Evolutionary conservation across 2,113 vertebrate genomes (phyloP), one percentile per base, ranked within the genome.

Genomic region (Kryptolebias marmoratus): DNA sequence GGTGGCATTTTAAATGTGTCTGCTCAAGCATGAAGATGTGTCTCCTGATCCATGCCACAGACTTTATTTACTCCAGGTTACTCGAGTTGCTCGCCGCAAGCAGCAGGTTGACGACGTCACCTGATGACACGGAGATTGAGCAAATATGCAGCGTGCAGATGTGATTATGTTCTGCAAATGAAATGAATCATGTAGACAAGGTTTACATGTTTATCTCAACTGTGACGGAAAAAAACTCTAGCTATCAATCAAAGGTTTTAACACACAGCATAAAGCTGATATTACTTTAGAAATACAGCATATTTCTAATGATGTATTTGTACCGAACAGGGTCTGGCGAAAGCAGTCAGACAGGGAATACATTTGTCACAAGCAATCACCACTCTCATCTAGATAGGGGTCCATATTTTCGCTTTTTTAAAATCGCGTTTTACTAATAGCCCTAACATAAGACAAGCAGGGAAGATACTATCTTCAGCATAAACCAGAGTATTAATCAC

Each of bases 1-100:
- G 88, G 89, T 89, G 87, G 85, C 91, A 90, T 92, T 90, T 91
- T 92, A 90, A 91, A 92, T 85, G 88, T 52, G 88, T 83, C 64
- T 83, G 80, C 83, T 91, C 90, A 59, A 90, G 91, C 89, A 77
- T 85, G 82, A 85, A 88, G 86, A 91, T 87, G 84, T 84, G 81
- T 84, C 81, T 85, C 80, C 77, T 90, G 88, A 91, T 89, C 89
- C 91, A 84, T 90, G 84, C 83, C 77, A 64, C 79, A 14, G 61
- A 78, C 84, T 90, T 22, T 82, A 90, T 85, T 91, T 89, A 86
- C 87, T 86, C 1, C 74, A 84, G 84, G 85, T 90, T 84, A 71
- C 88, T 82, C 10, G 7, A 88, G 84, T 82, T 82, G 71, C 79
- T 90, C 18, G 67, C 85, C 68, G 74, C 45, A 5, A 87, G 85